Evolutionary conservation across 2,888 invertebrate species (phyloP).

Genomic region (Callyntrura sp.): DNA sequence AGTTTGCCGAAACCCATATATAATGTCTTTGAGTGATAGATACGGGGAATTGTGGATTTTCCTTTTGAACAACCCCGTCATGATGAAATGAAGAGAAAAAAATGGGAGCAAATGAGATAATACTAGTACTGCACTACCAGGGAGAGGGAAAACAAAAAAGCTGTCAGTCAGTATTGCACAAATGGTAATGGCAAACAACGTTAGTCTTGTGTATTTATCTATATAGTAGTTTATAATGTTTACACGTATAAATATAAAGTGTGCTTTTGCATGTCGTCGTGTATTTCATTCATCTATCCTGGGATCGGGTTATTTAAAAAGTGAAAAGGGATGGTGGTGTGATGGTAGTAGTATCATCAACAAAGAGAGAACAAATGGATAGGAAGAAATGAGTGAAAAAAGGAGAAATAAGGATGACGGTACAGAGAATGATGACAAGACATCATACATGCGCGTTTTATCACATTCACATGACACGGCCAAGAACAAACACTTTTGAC

Average conservation of each 20-base stretch:
- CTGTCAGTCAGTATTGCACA: conserved; percentile 22
- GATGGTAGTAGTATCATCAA: too few relatives aligned
- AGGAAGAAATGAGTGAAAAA: conserved; percentile 31
- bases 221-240: neutral
- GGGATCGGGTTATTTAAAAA: neutral
- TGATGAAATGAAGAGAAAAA: neutral
- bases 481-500: conserved; percentile 48
- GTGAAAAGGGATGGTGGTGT: neutral
- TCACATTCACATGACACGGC: conserved; percentile 29
- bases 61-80: conserved; percentile 17
- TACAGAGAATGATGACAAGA: conserved; percentile 42
- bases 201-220: neutral
- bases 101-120: conserved; percentile 48
- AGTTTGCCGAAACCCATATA: conserved; percentile 18
- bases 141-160: conserved; percentile 24
- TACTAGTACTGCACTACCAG: neutral
- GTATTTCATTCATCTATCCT: conserved; percentile 20
- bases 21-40: neutral
- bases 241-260: neutral
- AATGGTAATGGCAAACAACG: conserved; percentile 2
- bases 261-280: neutral
- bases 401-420: conserved; percentile 41
- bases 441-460: neutral
- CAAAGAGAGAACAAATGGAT: neutral
- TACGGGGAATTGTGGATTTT: neutral